Evolutionary conservation across 2,888 invertebrate genomes (phyloP).

Genomic region (Odontocolon sp.): DNA sequence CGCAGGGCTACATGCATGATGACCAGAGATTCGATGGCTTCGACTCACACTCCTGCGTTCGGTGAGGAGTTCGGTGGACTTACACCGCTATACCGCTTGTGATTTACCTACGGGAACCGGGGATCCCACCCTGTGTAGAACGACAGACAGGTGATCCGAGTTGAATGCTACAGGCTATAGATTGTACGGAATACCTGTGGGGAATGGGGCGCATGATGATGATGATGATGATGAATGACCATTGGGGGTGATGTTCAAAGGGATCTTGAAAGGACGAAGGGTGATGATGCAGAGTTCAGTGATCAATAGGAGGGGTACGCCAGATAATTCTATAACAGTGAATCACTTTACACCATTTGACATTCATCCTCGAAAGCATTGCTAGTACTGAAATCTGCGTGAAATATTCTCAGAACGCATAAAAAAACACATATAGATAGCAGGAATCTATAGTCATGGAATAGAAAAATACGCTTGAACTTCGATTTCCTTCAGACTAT

Average conservation of each 20-base stretch:
- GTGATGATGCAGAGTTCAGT: background rate
- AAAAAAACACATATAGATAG: background rate
- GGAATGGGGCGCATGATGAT: slow-evolving; percentile 12
- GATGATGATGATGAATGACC: slow-evolving; percentile 45
- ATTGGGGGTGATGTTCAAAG: slow-evolving; percentile 39
- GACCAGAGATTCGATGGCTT: slow-evolving; percentile 42
- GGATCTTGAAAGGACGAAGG: slow-evolving; percentile 2
- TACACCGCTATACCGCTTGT: slow-evolving; percentile 18
- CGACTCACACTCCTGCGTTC: background rate
- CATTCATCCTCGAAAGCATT: background rate
- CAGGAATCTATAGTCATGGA: slow-evolving; percentile 1
- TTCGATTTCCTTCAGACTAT: slow-evolving; percentile 30
- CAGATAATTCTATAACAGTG: background rate
- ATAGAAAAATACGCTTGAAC: slow-evolving; percentile 13
- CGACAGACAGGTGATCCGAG: slow-evolving; percentile 41
- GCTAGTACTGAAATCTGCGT: background rate
- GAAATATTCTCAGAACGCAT: background rate
- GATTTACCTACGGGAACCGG: slow-evolving; percentile 37
- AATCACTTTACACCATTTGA: background rate
- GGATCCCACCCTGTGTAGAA: slow-evolving; percentile 5
- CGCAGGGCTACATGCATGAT: slow-evolving; percentile 18
- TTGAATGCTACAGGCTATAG: slow-evolving; percentile 34
- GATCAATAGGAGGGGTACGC: background rate
- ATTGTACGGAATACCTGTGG: slow-evolving; percentile 1
- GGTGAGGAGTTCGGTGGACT: slow-evolving; percentile 6